Evolutionary conservation across 1,140 invertebrate species (phyloP).

Genomic region (Tribolium castaneum): DNA sequence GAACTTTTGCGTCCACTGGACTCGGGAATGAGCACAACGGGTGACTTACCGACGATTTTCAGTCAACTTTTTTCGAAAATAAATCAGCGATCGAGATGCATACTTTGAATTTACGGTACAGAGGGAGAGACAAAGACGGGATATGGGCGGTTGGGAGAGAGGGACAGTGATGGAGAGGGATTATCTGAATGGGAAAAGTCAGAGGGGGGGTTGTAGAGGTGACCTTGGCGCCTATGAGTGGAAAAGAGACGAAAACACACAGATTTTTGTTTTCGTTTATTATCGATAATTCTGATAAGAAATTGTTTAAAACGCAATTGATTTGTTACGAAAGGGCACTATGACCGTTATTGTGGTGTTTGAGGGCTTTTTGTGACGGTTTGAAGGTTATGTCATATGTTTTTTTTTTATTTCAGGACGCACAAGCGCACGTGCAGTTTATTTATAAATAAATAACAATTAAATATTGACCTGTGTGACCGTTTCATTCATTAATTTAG

Average conservation of each 20-base stretch:
- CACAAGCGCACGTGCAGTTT: not conserved
- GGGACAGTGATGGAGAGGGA: not conserved
- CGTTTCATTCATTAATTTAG: not conserved
- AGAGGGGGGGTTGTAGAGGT: not conserved
- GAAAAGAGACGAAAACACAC: not conserved
- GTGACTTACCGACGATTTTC: slow-evolving; percentile 8
- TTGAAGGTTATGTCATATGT: no score
- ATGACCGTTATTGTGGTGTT: not conserved
- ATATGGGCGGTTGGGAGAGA: not conserved
- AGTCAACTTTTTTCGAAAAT: slow-evolving; percentile 39
- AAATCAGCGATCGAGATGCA: not conserved
- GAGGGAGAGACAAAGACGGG: not conserved
- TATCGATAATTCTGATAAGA: not conserved
- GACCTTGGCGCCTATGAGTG: not conserved
- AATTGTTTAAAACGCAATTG: no score
- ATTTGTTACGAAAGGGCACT: no score
- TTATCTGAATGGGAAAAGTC: not conserved
- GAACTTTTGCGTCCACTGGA: not conserved
- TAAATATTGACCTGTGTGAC: not conserved
- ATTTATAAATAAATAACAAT: not conserved
- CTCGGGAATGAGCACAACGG: not conserved
- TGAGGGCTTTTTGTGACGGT: not conserved
- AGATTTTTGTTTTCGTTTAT: no score
- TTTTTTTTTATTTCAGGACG: not conserved
- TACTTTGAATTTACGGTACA: not conserved